Conservation (phyloP, 2,113 vertebrate species). For the Peromyscus californicus region DNA sequence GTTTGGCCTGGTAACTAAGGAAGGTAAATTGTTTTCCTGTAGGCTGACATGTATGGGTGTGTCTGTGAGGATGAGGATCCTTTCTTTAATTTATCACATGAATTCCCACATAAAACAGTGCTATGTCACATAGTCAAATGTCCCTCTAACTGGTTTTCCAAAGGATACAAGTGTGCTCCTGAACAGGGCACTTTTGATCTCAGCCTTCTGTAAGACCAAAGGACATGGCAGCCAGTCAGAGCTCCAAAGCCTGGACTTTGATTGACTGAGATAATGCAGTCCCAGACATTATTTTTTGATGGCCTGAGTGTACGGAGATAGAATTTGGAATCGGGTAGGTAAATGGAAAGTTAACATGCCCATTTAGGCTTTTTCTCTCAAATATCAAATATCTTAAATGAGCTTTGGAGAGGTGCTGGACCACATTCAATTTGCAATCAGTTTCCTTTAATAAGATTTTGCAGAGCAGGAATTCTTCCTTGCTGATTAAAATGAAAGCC, state of each 20-base stretch:
- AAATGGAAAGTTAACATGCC: constrained; percentile 71
- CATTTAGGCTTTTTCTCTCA: constrained; percentile 77
- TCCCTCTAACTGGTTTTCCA: neutral
- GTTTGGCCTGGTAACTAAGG: neutral
- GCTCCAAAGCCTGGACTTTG: constrained; percentile 41
- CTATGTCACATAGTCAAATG: constrained; percentile 3
- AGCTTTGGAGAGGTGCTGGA: constrained; percentile 75
- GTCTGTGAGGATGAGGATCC: neutral
- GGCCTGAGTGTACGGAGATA: constrained; percentile 37
- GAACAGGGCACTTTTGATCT: neutral
- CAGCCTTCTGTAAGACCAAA: constrained; percentile 34
- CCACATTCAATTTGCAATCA: constrained; percentile 78
- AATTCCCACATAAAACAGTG: neutral
- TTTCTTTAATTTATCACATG: constrained; percentile 17
- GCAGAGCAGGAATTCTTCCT: constrained; percentile 62
- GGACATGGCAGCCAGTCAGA: constrained; percentile 22
- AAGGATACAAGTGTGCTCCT: constrained; percentile 12
- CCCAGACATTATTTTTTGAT: constrained; percentile 61
- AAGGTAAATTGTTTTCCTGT: constrained; percentile 14
- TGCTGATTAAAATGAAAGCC: constrained; percentile 71
- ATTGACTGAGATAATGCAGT: constrained; percentile 59
- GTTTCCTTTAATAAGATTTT: constrained; percentile 76
- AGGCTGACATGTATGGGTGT: constrained; percentile 6
- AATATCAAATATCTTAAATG: constrained; percentile 81
- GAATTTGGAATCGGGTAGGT: constrained; percentile 65